These are phyloP conservation scores for Cheilosia soror DNA, from an alignment of 2,888 invertebrate species.

Conservation along the genomic window DNA sequence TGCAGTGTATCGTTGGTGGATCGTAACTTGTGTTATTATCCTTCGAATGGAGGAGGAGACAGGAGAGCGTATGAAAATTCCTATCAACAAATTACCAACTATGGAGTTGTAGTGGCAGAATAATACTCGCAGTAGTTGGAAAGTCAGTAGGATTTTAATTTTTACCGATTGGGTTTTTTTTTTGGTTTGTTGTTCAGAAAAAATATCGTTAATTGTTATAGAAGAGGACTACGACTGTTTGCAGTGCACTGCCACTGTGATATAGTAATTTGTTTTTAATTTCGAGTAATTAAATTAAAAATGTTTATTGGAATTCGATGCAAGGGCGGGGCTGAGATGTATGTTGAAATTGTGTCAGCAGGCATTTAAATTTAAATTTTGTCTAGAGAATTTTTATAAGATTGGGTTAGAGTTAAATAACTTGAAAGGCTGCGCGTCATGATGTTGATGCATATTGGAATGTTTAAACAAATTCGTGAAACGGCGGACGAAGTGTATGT, in stretches of 20 bases:
- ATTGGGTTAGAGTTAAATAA: too few species aligned
- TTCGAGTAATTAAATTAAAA: conserved; percentile 28
- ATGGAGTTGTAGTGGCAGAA: conserved; percentile 15
- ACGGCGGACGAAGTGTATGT: too few species aligned
- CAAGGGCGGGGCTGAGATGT: not conserved
- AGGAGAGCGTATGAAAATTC: conserved; percentile 48
- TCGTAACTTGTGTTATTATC: conserved; percentile 72
- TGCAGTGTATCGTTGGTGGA: conserved; percentile 29
- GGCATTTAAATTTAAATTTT: not conserved
- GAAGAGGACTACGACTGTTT: conserved; percentile 29
- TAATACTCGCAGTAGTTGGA: conserved; percentile 40
- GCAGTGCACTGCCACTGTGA: not conserved
- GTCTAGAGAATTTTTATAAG: too few species aligned
- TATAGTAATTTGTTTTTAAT: conserved; percentile 47
- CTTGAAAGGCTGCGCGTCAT: too few species aligned
- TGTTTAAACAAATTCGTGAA: too few species aligned
- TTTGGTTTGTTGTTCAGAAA: conserved; percentile 22
- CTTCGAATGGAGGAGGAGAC: conserved; percentile 36
- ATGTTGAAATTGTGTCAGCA: conserved; percentile 4
- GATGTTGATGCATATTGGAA: too few species aligned
- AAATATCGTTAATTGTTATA: conserved; percentile 50
- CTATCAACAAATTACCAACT: conserved; percentile 66
- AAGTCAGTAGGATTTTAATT: conserved; percentile 54
- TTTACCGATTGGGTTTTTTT: conserved; percentile 20
- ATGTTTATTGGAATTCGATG: conserved; percentile 25